phyloP scores from a whole-genome alignment of 37 sponge, comb jelly and placozoan genomes.

The Geodia barretti region DNA sequence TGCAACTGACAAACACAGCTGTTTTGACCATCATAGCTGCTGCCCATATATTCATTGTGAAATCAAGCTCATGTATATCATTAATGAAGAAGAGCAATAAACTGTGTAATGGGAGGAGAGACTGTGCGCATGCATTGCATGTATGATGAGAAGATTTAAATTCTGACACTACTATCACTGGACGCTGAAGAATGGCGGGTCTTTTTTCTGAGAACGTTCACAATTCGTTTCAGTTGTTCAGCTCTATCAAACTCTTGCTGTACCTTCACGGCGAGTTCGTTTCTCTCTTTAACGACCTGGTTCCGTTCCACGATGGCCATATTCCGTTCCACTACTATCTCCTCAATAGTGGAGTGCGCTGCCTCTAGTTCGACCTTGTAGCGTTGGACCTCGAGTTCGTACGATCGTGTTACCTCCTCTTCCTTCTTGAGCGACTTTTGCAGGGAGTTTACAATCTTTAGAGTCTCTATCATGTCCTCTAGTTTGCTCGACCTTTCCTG shows the following conservation, averaged over 20 bases:
- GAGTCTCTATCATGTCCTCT: slow-evolving; percentile 58
- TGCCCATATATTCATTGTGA: too few species aligned
- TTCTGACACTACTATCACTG: background rate
- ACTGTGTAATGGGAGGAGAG: too few species aligned
- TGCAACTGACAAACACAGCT: too few species aligned
- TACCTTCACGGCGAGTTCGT: background rate
- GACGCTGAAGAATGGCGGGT: background rate
- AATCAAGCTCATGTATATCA: too few species aligned
- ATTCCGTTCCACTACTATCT: slow-evolving; percentile 39
- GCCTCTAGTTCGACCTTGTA: background rate
- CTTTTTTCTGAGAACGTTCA: slow-evolving; percentile 9
- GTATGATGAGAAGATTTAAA: too few species aligned
- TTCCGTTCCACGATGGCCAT: slow-evolving; percentile 36
- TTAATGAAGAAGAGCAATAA: too few species aligned
- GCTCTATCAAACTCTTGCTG: slow-evolving; percentile 53
- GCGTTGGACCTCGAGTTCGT: slow-evolving; percentile 21
- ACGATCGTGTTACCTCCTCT: slow-evolving; percentile 37
- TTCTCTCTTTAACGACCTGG: slow-evolving; percentile 30
- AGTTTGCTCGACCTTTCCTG: slow-evolving; percentile 36
- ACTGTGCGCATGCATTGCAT: too few species aligned
- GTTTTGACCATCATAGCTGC: too few species aligned
- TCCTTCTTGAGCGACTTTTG: slow-evolving; percentile 54
- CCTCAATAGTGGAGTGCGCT: slow-evolving; percentile 9
- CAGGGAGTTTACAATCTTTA: slow-evolving; percentile 34
- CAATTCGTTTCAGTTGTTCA: slow-evolving; percentile 23